A percentile compares a stretch with the other conserved stretches of the same genome.
Conservation (phyloP, 1,140 invertebrate species). For the Arion vulgaris region DNA sequence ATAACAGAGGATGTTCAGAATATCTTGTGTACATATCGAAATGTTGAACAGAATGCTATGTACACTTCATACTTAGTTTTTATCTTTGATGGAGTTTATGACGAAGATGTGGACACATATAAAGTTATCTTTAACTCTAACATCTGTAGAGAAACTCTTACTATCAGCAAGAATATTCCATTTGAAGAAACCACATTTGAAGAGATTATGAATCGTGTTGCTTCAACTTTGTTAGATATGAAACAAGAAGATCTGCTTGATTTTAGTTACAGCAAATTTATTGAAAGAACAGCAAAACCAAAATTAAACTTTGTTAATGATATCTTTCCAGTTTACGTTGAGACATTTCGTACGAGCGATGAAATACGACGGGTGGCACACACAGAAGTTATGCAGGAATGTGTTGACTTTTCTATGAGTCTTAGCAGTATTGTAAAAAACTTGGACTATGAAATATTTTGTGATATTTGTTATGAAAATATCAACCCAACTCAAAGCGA, state of each 20-base stretch:
- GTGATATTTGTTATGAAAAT: conserved; percentile 50
- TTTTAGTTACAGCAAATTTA: neutral
- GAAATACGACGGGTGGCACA: neutral
- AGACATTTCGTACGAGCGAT: neutral
- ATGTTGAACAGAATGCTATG: neutral
- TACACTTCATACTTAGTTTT: conserved; percentile 18
- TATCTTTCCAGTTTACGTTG: neutral
- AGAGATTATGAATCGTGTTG: neutral
- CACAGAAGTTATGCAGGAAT: neutral
- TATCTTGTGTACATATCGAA: neutral
- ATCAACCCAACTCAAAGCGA: conserved; percentile 31
- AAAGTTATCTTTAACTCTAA: conserved; percentile 19
- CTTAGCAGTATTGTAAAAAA: neutral
- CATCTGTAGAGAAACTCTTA: neutral
- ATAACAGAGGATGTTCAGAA: conserved; percentile 42
- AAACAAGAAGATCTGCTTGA: neutral
- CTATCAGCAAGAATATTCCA: neutral
- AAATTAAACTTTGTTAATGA: neutral
- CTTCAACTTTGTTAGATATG: conserved; percentile 17
- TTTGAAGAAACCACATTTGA: neutral
- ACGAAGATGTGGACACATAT: conserved; percentile 12
- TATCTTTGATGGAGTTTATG: conserved; percentile 13
- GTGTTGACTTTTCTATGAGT: neutral
- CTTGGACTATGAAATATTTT: conserved; percentile 12
- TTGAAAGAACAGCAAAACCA: neutral